Evolutionary conservation across 2,888 invertebrate genomes (phyloP), one percentile per base, ranked within the genome.

Genomic region (Agrilus mali): DNA sequence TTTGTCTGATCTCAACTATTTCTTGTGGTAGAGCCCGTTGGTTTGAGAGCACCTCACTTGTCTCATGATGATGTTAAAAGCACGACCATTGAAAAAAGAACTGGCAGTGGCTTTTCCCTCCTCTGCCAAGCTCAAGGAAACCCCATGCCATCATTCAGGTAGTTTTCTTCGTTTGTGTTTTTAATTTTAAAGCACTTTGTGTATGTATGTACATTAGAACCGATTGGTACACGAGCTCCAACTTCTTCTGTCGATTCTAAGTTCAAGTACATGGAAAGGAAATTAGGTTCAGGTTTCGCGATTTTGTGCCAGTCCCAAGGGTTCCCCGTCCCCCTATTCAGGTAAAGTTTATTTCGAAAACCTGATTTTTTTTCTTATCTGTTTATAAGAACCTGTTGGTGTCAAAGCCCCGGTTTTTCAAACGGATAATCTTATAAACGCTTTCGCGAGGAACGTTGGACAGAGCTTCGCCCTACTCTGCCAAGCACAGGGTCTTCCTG

Each of bases 271-370:
- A 81, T 80, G 64, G 77, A 77, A 61, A 74, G 81, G 63, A 70
- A 67, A 57, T 70, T 69, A 49, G 73, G 72, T 52, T 75, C 75
- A 59, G 74, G 75, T 59, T 75, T 85, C 61, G 79, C 78, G 40
- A 65, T 83, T 53, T 72, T 82, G 60, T 85, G 84, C 65, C 82
- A 81, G 63, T 82, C 84, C 51, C 85, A 86, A 73, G 85, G 81
- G 56, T 82, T 76, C 66, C 85, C 85, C 15, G 55, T 59, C 42
- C 65, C 64, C n/a, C 49, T 51, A 48, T 55, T 55, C 50, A 55
- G 57, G 58, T 57, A 54, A 56, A 50, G 20, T 52, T 36, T 4
- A 16, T 7, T n/a, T n/a, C n/a, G 6, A 16, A 7, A 8, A 8
- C 2, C 7, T 35, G 16, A 35, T 7, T 27, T 45, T 33, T 41